Evolutionary conservation across 2,888 invertebrate genomes (phyloP), one percentile per base, ranked within the genome.

Genomic region (Andricus curvator): DNA sequence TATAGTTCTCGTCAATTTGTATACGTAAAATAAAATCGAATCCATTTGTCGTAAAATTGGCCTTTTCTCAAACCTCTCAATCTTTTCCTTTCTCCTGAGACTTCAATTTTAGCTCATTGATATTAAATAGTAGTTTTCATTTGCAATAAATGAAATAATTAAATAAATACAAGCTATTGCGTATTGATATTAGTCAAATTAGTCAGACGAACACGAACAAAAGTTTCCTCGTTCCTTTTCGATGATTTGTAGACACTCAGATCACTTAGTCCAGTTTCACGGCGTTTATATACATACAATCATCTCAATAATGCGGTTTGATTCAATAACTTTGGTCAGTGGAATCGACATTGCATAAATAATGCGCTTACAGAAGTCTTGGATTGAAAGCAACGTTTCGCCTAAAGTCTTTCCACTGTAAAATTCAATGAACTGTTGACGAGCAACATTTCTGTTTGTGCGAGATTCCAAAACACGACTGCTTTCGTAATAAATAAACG

Each of bases 251-350:
- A 74, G 29, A 51, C 51, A 74, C 29, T 74, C 51, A 56, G 48
- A 74, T 56, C 25, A 74, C 22, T 33, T 51, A 51, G 48, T 56
- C 70, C 51, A 74, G 70, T 51, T 74, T 74, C 51, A 33, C 33
- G 56, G n/a, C 13, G 74, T 56, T 74, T 51, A 74, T 56, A 74
- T 74, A 56, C 56, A 74, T 74, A 56, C 22, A 74, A 74, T 56
- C 33, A 74, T 74, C 37, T 74, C 74, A 74, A 74, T 56, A 74
- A 74, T 74, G 56, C 56, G 37, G 56, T 56, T 74, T 74, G 56
- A 74, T 74, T 56, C 33, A 74, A 33, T 60, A 74, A 56, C 56
- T 56, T 74, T 74, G 33, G 37, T 74, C 56, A 74, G 56, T 74
- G 74, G 51, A 74, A 33, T 56, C 74, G 74, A 74, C 56, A 29